A percentile compares a stretch with the other conserved stretches of the same genome.
Conservation (phyloP, 2,888 invertebrate genomes). For the Adela reaumurella region DNA sequence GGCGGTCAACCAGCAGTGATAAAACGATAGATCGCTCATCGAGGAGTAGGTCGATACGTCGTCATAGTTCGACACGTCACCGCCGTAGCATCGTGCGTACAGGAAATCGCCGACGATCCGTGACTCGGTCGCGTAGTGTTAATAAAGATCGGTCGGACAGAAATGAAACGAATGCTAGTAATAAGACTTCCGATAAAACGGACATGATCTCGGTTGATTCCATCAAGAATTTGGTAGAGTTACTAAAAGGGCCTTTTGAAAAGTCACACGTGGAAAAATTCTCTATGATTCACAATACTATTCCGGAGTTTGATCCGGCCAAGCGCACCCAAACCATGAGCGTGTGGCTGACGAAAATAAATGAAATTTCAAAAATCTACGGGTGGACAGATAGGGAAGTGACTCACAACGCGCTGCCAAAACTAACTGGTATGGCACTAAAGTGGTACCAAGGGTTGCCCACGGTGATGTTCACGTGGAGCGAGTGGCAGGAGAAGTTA, state of each 20-base stretch:
- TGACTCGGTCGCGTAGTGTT: too few relatives aligned
- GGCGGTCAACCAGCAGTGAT: too few relatives aligned
- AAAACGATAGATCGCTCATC: too few relatives aligned
- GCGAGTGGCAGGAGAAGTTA: slow-evolving; percentile 16
- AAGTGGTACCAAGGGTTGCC: slow-evolving; percentile 14
- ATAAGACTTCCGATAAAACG: too few relatives aligned
- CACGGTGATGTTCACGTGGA: slow-evolving; percentile 14
- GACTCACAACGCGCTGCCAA: slow-evolving; percentile 12
- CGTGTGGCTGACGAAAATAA: slow-evolving; percentile 11
- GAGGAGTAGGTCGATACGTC: too few relatives aligned
- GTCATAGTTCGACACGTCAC: too few relatives aligned
- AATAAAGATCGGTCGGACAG: too few relatives aligned
- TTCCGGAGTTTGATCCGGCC: slow-evolving; percentile 10
- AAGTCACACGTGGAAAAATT: too few relatives aligned
- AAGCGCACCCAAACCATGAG: slow-evolving; percentile 6
- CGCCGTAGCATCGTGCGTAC: too few relatives aligned
- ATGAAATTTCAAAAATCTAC: slow-evolving; percentile 11
- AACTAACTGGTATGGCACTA: slow-evolving; percentile 12
- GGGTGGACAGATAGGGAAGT: slow-evolving; percentile 14
- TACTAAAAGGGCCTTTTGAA: background rate
- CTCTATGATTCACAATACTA: slow-evolving; percentile 3
- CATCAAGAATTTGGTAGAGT: background rate
- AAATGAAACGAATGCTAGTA: too few relatives aligned
- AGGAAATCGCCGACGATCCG: too few relatives aligned
- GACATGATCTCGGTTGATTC: too few relatives aligned